These are phyloP conservation scores for Nanorana parkeri DNA, from an alignment of 2,113 vertebrate genomes.

Conservation along the genomic window DNA sequence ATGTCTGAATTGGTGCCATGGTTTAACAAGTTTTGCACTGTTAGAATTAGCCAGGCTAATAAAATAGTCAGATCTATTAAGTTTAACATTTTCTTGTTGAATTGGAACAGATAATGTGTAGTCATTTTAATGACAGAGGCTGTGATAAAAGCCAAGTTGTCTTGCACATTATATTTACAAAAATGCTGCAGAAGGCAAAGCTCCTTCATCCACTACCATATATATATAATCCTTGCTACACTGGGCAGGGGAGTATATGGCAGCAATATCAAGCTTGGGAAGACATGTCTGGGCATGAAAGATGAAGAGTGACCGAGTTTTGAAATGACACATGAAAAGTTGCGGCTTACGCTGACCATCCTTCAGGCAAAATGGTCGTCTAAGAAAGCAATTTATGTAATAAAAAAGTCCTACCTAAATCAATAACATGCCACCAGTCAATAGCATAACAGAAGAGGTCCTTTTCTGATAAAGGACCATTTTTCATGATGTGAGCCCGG, in stretches of 20 bases:
- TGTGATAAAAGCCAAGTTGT: no score
- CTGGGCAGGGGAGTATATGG: not conserved
- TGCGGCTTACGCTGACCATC: not conserved
- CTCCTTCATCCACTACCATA: no score
- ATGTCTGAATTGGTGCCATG: no score
- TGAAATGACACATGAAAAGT: conserved; percentile 12
- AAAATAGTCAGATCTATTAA: no score
- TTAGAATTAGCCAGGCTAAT: no score
- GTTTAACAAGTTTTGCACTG: no score
- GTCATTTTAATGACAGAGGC: no score
- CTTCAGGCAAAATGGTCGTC: not conserved
- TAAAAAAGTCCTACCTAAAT: conserved; percentile 28
- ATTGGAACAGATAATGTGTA: no score
- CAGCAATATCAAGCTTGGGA: not conserved
- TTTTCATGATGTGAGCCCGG: conserved; percentile 34
- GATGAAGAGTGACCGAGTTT: not conserved
- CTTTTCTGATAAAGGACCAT: conserved; percentile 32
- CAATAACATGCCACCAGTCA: conserved; percentile 42
- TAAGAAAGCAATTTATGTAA: conserved; percentile 38
- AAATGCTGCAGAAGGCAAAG: no score
- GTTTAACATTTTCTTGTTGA: no score
- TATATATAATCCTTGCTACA: no score
- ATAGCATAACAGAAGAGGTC: conserved; percentile 36
- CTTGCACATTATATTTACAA: no score
- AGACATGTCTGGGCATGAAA: conserved; percentile 12